These are phyloP conservation scores for Aphelenchoides avenae DNA, from an alignment of 1,140 invertebrate genomes.

Conservation along the genomic window DNA sequence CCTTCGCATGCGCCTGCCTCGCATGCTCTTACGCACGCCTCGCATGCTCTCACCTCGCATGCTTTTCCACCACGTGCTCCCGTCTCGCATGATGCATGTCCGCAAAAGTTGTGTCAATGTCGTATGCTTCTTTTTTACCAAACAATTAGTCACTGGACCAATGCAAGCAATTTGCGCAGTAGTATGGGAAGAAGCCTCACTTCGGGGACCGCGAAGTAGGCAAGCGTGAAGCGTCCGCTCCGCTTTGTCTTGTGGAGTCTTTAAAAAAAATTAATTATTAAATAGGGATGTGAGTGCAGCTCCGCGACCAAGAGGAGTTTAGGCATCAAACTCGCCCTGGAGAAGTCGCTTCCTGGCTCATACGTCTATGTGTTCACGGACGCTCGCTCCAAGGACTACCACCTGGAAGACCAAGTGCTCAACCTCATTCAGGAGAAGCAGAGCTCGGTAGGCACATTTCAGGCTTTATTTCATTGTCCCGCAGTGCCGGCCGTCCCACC, in stretches of 20 bases:
- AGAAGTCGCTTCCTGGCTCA: constrained; percentile 68
- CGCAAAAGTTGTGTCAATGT: too few relatives aligned
- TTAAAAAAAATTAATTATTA: neutral
- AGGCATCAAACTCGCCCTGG: constrained; percentile 67
- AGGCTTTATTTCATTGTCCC: neutral
- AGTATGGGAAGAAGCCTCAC: too few relatives aligned
- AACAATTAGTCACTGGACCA: too few relatives aligned
- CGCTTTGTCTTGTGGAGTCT: neutral
- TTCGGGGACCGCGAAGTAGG: too few relatives aligned
- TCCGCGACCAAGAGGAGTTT: constrained; percentile 17
- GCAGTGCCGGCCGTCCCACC: neutral
- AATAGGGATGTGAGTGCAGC: neutral
- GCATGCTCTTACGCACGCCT: too few relatives aligned
- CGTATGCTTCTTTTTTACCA: too few relatives aligned
- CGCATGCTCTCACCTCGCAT: too few relatives aligned
- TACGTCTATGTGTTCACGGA: constrained; percentile 75
- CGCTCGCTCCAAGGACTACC: constrained; percentile 69
- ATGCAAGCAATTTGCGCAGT: too few relatives aligned
- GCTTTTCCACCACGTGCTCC: too few relatives aligned
- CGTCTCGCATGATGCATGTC: too few relatives aligned
- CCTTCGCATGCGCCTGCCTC: too few relatives aligned
- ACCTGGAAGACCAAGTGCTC: constrained; percentile 67
- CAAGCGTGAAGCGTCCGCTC: too few relatives aligned
- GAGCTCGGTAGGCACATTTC: constrained; percentile 57
- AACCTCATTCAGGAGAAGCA: constrained; percentile 70